Base-by-base conservation (phyloP, 2,113 vertebrate genomes). In the Excalfactoria chinensis region DNA sequence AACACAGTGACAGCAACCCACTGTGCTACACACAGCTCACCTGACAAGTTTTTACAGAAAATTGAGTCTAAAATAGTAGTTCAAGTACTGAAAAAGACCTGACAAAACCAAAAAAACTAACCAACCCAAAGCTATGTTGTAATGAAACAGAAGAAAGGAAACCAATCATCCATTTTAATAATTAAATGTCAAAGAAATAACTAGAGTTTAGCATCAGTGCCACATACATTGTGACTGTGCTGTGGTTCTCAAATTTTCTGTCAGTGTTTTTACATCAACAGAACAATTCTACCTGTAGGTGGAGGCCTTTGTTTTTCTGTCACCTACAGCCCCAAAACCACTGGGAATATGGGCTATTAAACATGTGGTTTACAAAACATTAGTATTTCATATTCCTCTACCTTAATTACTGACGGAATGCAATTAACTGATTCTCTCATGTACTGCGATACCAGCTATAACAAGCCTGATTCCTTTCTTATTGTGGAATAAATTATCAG, bases 401-500 rank as follows among this genome's bases (percentile, higher is more conserved):
- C 1, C 3, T 76, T 89, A 92, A 91, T 94, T 89, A 91, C 94
- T 93, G 92, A 94, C 74, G 75, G 71, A 91, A 93, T 89, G 71
- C 91, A 94, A 95, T 95, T 95, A 96, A 85, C 84, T 64, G 75
- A 87, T 91, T 89, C 56, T 55, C 64, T 80, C 85, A 40, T 87
- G 89, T 89, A 67, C 93, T 71, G 92, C 55, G 74, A 70, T 90
- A 92, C 74, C 41, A 95, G 86, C 82, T 87, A 75, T 86, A 95
- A 94, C 10, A 14, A 93, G 88, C 67, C n/a, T 17, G 62, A 93
- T 90, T 95, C 84, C 59, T 84, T 86, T 88, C 85, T 95, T 81
- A n/a, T 56, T 70, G 51, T 76, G 64, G 90, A 82, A 91, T 94
- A 93, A 92, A 93, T 94, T 95, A 96, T 62, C 81, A 89, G 63